Base-by-base conservation (phyloP, 2,888 invertebrate species). In the Lasioglossum morio region DNA sequence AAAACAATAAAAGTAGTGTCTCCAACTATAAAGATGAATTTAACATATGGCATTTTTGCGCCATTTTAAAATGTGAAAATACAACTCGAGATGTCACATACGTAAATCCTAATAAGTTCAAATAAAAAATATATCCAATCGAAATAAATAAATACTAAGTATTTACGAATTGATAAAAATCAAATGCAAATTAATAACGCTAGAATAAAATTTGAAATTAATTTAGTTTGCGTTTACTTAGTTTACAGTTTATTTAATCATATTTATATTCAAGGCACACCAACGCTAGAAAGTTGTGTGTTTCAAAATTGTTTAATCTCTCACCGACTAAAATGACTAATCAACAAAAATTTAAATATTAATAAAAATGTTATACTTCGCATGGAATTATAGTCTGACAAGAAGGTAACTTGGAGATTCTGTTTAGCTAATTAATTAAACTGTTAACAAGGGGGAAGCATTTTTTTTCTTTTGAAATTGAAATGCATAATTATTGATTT, bases 221-320 rank as follows among this genome's bases (percentile, higher is more conserved):
- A 19, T 34, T 63, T 37, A 63, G 43, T 14, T 27, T 27, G 57
- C 37, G 46, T 75, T 81, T 60, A 43, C 75, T 66, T 63, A 78
- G 66, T 73, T 73, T 53, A 53, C 66, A 53, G 34, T 69, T 23
- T 72, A 48, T 66, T 48, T 46, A 76, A 53, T 74, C 30, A 34
- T 4, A 30, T n/a, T n/a, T n/a, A n/a, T n/a, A n/a, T n/a, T n/a
- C n/a, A n/a, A n/a, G 14, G 27, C 4, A 5, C 27, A 2, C 0
- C 30, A 16, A 30, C 19, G 2, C 34, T 63, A 3, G 30, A 12
- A n/a, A n/a, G n/a, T n/a, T 66, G 1, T 8, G 34, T 66, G 14
- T 66, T 34, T 34, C 34, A 16, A 34, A 27, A 3, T 16, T 16
- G 16, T 30, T 34, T 4, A 16, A 63, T 30, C 14, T 16, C 16